Conservation (phyloP, 2,888 invertebrate genomes). For the Bunonema sp. region DNA sequence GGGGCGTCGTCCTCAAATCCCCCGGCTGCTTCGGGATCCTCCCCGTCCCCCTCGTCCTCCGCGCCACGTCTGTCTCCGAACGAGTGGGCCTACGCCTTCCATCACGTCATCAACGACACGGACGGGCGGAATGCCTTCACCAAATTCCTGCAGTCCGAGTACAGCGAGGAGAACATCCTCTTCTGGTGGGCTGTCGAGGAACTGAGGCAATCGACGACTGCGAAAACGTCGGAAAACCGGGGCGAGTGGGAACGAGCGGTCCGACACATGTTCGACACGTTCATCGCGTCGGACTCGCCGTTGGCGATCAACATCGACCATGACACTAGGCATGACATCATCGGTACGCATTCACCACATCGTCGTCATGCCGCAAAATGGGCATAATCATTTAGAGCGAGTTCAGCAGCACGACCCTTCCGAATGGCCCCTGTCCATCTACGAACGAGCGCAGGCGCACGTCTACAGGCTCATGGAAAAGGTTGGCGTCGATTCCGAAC, state of each 20-base stretch:
- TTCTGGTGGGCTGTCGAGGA: slow-evolving; percentile 39
- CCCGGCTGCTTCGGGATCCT: too few species aligned
- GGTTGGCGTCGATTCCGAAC: slow-evolving; percentile 4
- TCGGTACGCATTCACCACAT: slow-evolving; percentile 7
- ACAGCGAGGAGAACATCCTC: slow-evolving; percentile 40
- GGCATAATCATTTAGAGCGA: neutral
- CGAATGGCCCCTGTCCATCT: too few species aligned
- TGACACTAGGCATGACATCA: slow-evolving; percentile 25
- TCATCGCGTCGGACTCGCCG: slow-evolving; percentile 27
- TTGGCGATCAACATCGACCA: slow-evolving; percentile 29
- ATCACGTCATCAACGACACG: slow-evolving; percentile 18
- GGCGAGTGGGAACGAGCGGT: neutral
- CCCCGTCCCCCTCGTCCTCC: too few species aligned
- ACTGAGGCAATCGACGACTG: slow-evolving; percentile 12
- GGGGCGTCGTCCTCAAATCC: too few species aligned
- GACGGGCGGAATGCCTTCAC: slow-evolving; percentile 36
- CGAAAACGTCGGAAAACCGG: slow-evolving; percentile 21
- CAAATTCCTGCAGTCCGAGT: slow-evolving; percentile 39
- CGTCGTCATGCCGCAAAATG: neutral
- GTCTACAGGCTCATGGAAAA: slow-evolving; percentile 30
- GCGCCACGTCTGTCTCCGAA: slow-evolving; percentile 17
- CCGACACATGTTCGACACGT: slow-evolving; percentile 28
- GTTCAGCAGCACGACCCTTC: neutral
- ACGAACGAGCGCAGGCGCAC: slow-evolving; percentile 9
- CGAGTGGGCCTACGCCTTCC: slow-evolving; percentile 28